Conservation (phyloP, 23 tunicate species). For the Trididemnum clinides region DNA sequence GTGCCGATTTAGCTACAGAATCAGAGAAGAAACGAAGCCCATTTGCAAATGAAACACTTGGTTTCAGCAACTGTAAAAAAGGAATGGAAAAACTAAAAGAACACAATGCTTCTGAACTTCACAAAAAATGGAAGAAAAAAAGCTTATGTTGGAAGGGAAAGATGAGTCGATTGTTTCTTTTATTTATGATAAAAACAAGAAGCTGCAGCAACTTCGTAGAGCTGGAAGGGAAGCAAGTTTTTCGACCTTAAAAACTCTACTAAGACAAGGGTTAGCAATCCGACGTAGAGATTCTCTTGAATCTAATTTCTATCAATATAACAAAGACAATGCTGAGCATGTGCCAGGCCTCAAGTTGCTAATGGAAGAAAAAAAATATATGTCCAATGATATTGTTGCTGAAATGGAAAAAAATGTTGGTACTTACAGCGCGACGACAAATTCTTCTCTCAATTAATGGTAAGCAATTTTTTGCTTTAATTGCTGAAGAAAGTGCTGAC, state of each 20-base stretch:
- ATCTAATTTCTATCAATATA: constrained; percentile 4
- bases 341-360: constrained; percentile 32
- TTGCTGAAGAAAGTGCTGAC: constrained; percentile 23
- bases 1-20: constrained; percentile 1
- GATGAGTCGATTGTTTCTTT: constrained; percentile 24
- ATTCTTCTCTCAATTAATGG: constrained; percentile 29
- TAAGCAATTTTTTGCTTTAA: constrained; percentile 17
- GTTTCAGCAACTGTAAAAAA: not conserved
- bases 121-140: constrained; percentile 20
- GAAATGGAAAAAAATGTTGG: constrained; percentile 23
- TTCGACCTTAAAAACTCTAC: constrained; percentile 19
- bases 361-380: constrained; percentile 23
- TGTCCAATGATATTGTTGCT: constrained; percentile 23
- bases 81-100: not conserved
- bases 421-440: constrained; percentile 33
- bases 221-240: constrained; percentile 28
- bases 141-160: constrained; percentile 18
- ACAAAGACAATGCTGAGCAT: constrained; percentile 27
- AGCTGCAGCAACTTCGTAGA: constrained; percentile 31
- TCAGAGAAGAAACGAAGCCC: not conserved
- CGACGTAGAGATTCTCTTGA: constrained; percentile 29
- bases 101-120: constrained; percentile 23
- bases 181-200: constrained; percentile 11
- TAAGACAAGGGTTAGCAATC: constrained; percentile 21
- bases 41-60: constrained; percentile 3